Base-by-base conservation (phyloP, 2,113 vertebrate species). In the Elgaria multicarinata region DNA sequence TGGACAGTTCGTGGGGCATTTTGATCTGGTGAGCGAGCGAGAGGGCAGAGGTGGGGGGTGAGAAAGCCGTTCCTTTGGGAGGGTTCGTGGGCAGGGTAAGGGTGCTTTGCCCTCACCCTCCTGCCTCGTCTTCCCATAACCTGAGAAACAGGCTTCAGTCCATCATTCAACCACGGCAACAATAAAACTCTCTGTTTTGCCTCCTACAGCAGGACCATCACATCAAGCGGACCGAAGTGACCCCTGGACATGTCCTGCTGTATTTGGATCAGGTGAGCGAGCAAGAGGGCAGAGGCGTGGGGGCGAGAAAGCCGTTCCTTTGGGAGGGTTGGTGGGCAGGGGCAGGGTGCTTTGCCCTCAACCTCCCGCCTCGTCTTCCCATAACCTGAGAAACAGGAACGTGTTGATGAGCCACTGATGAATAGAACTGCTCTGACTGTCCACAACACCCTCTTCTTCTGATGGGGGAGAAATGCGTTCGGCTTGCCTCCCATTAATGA, bases 1-100 rank as follows among this genome's bases (percentile, higher is more conserved):
- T 82, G 93, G 91, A 18, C 94, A 93, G 20, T 92, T 95, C 28
- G 84, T 95, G n/a, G n/a, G 95, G 46, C 94, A 94, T 78, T 66
- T 94, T 50, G 90, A 94, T 39, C 4, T 94, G 92, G 94, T 95
- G 71, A 94, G 91, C 80, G 20, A 53, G 22, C 18, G 31, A 62
- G 24, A 4, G 55, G 87, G 42, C 39, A 14, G 26, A 16, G 39
- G 75, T 20, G 39, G 39, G 22, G 10, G 39, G 72, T 20, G 24
- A 75, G 20, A 44, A 3, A 6, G 16, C 5, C n/a, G 14, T 72
- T n/a, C 33, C 14, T 36, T 36, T n/a, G 14, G 69, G 69, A 72
- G 14, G 0, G 69, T n/a, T 6, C 18, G 18, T 67, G 26, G 64
- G 7, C 64, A 28, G 7, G 5, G 22, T 20, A 31, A 55, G 31